Conservation (phyloP, 2,888 invertebrate genomes). For the Melieria crassipennis region DNA sequence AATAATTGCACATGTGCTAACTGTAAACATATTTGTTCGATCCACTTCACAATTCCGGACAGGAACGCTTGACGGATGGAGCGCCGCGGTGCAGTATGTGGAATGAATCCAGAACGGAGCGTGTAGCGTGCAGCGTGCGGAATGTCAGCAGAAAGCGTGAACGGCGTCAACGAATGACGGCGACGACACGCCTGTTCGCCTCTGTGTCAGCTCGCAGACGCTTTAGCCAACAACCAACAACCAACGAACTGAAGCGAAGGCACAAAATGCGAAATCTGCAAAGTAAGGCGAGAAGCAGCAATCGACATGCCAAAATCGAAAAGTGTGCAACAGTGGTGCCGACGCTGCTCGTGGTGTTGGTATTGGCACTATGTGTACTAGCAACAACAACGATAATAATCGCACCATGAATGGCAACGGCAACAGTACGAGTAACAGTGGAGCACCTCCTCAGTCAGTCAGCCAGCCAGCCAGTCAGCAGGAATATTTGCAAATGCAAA, state of each 20-base stretch:
- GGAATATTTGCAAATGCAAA: constrained; percentile 63
- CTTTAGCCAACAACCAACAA: constrained; percentile 7
- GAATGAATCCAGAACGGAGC: background rate
- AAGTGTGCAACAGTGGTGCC: constrained; percentile 13
- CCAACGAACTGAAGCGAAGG: constrained; percentile 26
- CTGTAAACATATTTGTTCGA: constrained; percentile 64
- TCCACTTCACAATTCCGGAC: constrained; percentile 54
- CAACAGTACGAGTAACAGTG: constrained; percentile 40
- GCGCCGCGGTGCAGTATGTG: constrained; percentile 23
- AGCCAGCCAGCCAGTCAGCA: constrained; percentile 38
- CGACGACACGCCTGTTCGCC: background rate
- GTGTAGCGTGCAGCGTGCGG: constrained; percentile 18
- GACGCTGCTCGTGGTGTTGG: constrained; percentile 6
- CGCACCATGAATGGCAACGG: constrained; percentile 42
- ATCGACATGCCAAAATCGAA: constrained; percentile 29
- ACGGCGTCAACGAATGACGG: constrained; percentile 9
- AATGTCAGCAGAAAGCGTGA: constrained; percentile 32
- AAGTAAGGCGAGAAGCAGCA: constrained; percentile 21
- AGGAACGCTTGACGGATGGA: constrained; percentile 44
- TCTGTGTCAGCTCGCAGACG: background rate
- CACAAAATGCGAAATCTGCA: constrained; percentile 37
- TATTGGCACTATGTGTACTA: background rate
- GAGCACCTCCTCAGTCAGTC: background rate
- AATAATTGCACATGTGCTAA: constrained; percentile 65
- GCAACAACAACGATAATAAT: constrained; percentile 46